These are phyloP conservation scores for Heliconius melpomene DNA, from an alignment of 1,140 invertebrate genomes.

Conservation along the genomic window DNA sequence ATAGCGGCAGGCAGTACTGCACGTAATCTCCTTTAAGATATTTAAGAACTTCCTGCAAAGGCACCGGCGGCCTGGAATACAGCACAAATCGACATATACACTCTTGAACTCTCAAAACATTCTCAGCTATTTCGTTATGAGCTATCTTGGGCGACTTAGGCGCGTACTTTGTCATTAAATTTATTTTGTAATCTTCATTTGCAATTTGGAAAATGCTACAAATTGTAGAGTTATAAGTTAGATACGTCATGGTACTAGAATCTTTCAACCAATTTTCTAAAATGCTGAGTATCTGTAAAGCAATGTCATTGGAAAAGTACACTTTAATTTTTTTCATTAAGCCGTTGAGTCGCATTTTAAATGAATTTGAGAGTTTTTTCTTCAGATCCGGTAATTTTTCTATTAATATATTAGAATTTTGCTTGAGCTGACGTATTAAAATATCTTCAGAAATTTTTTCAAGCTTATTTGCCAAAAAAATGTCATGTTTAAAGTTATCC, in stretches of 20 bases:
- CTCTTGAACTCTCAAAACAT: conserved; percentile 50
- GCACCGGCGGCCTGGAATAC: conserved; percentile 58
- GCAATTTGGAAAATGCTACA: conserved; percentile 53
- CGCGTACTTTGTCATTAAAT: conserved; percentile 55
- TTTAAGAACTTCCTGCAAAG: conserved; percentile 44
- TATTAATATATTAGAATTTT: conserved; percentile 46
- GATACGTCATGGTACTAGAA: conserved; percentile 12
- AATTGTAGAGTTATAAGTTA: conserved; percentile 13
- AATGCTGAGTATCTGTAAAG: conserved; percentile 41
- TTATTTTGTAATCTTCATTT: conserved; percentile 46
- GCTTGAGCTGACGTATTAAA: conserved; percentile 51
- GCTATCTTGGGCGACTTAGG: conserved; percentile 56
- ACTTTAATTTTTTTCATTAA: conserved; percentile 56
- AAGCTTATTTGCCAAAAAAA: conserved; percentile 29
- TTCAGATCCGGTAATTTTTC: conserved; percentile 41
- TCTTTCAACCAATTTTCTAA: conserved; percentile 36
- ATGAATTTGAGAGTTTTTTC: conserved; percentile 12
- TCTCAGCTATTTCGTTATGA: conserved; percentile 42
- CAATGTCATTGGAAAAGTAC: conserved; percentile 61
- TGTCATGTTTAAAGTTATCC: conserved; percentile 36
- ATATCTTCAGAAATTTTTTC: conserved; percentile 37
- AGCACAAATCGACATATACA: conserved; percentile 54
- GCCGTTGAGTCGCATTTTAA: conserved; percentile 33
- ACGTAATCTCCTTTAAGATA: conserved; percentile 67
- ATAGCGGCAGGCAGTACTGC: conserved; percentile 54